Conservation (phyloP, 2,113 vertebrate genomes). For the Mionectes macconnelli region DNA sequence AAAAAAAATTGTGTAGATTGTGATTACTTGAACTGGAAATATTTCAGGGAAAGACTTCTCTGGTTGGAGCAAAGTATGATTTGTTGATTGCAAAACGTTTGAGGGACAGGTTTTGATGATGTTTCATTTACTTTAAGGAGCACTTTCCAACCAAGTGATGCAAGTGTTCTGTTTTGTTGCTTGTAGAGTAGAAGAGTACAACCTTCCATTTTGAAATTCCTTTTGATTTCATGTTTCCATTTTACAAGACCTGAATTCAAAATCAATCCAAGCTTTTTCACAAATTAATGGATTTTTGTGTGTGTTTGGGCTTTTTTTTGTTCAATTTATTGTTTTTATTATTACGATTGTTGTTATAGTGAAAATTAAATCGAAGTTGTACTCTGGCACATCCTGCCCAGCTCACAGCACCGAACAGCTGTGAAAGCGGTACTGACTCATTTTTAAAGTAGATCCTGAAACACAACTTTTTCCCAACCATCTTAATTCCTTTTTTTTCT, state of each 20-base stretch:
- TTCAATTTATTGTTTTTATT: background rate
- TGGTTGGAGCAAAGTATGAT: background rate
- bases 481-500: background rate
- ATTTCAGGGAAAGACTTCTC: background rate
- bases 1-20: background rate
- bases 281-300: background rate
- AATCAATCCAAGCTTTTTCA: background rate
- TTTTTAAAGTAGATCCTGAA: background rate
- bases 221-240: background rate
- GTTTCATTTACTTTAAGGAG: background rate
- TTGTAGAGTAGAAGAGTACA: background rate
- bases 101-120: background rate
- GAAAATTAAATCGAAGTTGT: background rate
- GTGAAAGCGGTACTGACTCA: background rate
- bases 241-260: background rate
- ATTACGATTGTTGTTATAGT: background rate
- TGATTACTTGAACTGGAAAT: background rate
- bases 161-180: background rate
- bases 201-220: background rate
- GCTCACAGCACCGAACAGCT: background rate
- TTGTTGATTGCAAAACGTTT: background rate
- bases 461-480: background rate
- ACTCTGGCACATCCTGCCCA: background rate
- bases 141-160: background rate
- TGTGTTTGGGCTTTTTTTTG: background rate